phyloP scores from a whole-genome alignment of 2,888 invertebrate genomes.

The Drosophila maculinotata region DNA sequence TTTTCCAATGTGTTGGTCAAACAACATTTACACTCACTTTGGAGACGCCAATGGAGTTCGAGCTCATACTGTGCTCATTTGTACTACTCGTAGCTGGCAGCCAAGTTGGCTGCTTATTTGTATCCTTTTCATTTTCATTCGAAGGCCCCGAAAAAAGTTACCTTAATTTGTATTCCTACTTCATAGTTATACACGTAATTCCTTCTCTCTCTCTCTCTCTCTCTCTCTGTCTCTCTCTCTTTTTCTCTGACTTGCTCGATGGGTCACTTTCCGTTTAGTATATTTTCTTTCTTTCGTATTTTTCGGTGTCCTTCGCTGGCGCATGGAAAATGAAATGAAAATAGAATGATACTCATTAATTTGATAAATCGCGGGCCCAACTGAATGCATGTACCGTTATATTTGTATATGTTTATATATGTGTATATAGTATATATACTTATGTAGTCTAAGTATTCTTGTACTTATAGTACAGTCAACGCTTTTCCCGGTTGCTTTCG shows the following conservation, averaged over 20 bases:
- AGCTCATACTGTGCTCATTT: constrained; percentile 40
- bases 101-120: constrained; percentile 41
- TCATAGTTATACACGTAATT: background rate
- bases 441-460: constrained; percentile 24
- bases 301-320: constrained; percentile 48
- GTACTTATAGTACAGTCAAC: constrained; percentile 48
- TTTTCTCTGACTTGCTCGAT: constrained; percentile 14
- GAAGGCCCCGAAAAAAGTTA: constrained; percentile 29
- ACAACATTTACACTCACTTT: constrained; percentile 66
- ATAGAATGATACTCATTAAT: constrained; percentile 84
- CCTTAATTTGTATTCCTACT: constrained; percentile 66
- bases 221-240: constrained; percentile 1
- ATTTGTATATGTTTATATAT: constrained; percentile 14
- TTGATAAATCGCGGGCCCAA: constrained; percentile 82
- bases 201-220: background rate
- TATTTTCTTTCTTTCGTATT: constrained; percentile 26
- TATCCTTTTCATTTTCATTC: constrained; percentile 52
- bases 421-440: constrained; percentile 17
- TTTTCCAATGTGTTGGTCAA: constrained; percentile 38
- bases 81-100: constrained; percentile 21
- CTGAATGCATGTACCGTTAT: constrained; percentile 35
- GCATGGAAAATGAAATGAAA: constrained; percentile 81
- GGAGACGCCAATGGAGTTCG: constrained; percentile 15
- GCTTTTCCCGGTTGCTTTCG: constrained; percentile 14
- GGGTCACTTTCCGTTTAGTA: constrained; percentile 48